Base-by-base conservation (phyloP, 2,888 invertebrate species). In the Rhopalosiphum nymphaeae region DNA sequence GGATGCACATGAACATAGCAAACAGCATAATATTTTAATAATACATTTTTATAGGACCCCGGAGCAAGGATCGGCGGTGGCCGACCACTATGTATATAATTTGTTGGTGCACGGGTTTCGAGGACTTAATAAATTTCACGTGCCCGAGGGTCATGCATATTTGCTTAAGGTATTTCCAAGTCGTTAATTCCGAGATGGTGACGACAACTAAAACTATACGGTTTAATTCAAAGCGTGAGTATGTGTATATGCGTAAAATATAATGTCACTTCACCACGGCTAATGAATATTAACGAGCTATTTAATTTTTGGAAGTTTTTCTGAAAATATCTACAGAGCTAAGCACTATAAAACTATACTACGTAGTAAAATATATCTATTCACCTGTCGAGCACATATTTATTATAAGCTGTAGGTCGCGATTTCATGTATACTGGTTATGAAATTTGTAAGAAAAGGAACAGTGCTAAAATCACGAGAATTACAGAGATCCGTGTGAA, bases 211-310 rank as follows among this genome's bases (percentile, higher is more conserved):
- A 78, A 78, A 42, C 78, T 78, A 21, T 78, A 36, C 21, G 78
- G 78, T 78, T 36, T 78, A 78, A 78, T 78, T 78, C 36, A 36
- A 7, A 26, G 29, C 29, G 26, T 78, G 78, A 10, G 36, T 36
- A 21, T 36, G 78, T 25, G 36, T 78, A 21, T 21, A 78, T 36
- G 36, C 78, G 36, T 78, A 36, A 78, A 78, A 78, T 86, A 86
- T 86, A 46, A 86, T 86, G 46, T 46, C 13, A 46, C 44, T 46
- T 46, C 29, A n/a, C 29, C 21, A 9, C 10, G 49, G n/a, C 29
- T 87, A 53, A 53, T 49, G 53, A 87, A 87, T 53, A 87, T 87
- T 49, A 87, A 87, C 53, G 49, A 87, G 87, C 53, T n/a, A 21
- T 36, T 49, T 21, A 9, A 87, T 49, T 87, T 53, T 86, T 16